Evolutionary conservation across 2,888 invertebrate species (phyloP).

Genomic region (Microctonus aethiopoides): DNA sequence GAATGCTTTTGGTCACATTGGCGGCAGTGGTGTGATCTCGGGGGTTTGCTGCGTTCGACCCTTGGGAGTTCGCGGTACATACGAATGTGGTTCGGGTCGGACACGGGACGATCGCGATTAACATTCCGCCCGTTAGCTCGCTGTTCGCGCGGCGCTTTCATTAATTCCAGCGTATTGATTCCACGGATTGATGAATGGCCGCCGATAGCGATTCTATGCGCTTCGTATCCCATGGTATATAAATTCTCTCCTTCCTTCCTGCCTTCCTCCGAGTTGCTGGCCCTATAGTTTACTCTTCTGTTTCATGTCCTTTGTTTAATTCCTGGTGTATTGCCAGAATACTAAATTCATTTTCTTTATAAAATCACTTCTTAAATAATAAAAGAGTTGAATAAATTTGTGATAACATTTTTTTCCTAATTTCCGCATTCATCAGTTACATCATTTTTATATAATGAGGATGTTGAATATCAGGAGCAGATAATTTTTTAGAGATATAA

Average conservation of each 20-base stretch:
- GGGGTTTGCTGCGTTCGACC: conserved; percentile 48
- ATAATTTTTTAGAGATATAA: too few relatives aligned
- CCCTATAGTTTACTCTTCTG: conserved; percentile 27
- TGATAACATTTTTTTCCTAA: neutral
- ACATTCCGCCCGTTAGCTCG: conserved; percentile 67
- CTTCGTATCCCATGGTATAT: conserved; percentile 48
- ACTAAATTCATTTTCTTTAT: neutral
- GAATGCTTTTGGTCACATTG: conserved; percentile 41
- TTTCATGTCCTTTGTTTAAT: conserved; percentile 15
- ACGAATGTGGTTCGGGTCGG: conserved; percentile 57
- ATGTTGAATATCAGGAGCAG: too few relatives aligned
- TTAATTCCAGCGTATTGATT: conserved; percentile 68
- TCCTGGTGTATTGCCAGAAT: neutral
- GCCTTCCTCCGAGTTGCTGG: conserved; percentile 14
- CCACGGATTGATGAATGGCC: conserved; percentile 67
- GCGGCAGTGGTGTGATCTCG: conserved; percentile 26
- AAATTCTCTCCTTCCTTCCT: conserved; percentile 39
- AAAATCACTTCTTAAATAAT: neutral
- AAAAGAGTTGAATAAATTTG: neutral
- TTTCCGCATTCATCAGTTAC: neutral
- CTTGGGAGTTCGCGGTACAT: conserved; percentile 61
- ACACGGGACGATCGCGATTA: conserved; percentile 67
- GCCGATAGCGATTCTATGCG: conserved; percentile 67
- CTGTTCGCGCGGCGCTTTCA: conserved; percentile 67
- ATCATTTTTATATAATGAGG: too few relatives aligned